These are phyloP conservation scores for Actinia tenebrosa DNA, from an alignment of 64 coral and sea anemone genomes.

Conservation along the genomic window DNA sequence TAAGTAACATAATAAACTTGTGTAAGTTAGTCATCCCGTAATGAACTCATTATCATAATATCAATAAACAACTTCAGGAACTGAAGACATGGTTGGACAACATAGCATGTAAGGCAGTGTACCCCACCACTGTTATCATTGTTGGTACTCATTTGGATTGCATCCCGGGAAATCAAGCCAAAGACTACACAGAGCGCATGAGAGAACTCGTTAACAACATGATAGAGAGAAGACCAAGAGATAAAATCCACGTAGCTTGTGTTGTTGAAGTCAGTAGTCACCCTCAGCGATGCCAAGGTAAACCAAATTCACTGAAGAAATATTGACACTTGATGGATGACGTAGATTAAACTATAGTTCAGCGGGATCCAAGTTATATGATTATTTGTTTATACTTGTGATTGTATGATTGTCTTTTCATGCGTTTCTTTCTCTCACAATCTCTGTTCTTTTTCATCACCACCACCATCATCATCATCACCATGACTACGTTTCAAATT, in stretches of 20 bases:
- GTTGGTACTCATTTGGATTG: slow-evolving; percentile 72
- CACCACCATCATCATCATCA: too few relatives aligned
- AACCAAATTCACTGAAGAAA: background rate
- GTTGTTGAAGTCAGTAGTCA: slow-evolving; percentile 45
- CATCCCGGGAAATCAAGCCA: slow-evolving; percentile 15
- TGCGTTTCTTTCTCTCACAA: too few relatives aligned
- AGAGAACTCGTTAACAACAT: background rate
- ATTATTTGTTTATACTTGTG: too few relatives aligned
- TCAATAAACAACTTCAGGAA: background rate
- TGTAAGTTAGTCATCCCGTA: too few relatives aligned
- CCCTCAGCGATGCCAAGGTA: background rate
- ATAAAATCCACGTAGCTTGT: slow-evolving; percentile 24
- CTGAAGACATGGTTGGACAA: slow-evolving; percentile 52
- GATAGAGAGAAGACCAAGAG: background rate
- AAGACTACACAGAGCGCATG: slow-evolving; percentile 22
- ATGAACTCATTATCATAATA: too few relatives aligned
- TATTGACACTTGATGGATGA: too few relatives aligned
- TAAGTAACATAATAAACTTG: too few relatives aligned
- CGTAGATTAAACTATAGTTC: too few relatives aligned
- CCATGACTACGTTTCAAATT: too few relatives aligned
- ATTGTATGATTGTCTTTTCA: too few relatives aligned
- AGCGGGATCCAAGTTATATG: too few relatives aligned
- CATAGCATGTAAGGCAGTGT: slow-evolving; percentile 33
- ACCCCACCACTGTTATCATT: slow-evolving; percentile 44
- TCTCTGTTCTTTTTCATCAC: too few relatives aligned